Percentiles rank a stretch among this genome's conserved stretches.
Evolutionary conservation across 2,113 vertebrate genomes (phyloP).

Genomic region (Morone saxatilis): DNA sequence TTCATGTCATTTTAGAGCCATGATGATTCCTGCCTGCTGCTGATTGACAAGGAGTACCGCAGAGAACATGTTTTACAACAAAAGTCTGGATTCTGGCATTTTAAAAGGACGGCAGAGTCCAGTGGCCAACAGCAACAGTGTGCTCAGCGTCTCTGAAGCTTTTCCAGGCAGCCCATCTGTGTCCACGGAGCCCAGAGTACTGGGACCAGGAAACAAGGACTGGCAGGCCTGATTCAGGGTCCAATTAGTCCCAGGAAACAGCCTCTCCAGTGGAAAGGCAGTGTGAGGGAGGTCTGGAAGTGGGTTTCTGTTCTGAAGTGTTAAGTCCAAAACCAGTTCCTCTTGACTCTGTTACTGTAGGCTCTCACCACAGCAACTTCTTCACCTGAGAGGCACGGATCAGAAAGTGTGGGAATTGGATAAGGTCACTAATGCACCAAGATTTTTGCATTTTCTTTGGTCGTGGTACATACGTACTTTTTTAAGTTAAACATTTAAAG

Average conservation of each 20-base stretch:
- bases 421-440: background rate
- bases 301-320: conserved; percentile 48
- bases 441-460: background rate
- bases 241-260: conserved; percentile 71
- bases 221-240: conserved; percentile 67
- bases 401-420: background rate
- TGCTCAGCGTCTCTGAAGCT: conserved; percentile 61
- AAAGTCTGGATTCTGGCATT: conserved; percentile 62
- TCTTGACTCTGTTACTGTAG: conserved; percentile 21
- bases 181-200: conserved; percentile 56
- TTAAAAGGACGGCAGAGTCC: conserved; percentile 43
- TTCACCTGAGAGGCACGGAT: conserved; percentile 1
- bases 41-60: conserved; percentile 61
- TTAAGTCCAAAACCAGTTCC: conserved; percentile 45
- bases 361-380: conserved; percentile 18
- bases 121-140: conserved; percentile 79
- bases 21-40: conserved; percentile 41
- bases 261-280: conserved; percentile 47
- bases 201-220: conserved; percentile 73
- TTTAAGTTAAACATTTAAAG: too few species aligned
- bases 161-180: conserved; percentile 70
- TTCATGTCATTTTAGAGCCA: conserved; percentile 31
- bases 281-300: conserved; percentile 56
- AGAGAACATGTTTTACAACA: conserved; percentile 74
- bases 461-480: background rate